A percentile compares a stretch with the other conserved stretches of the same genome.
Conservation (phyloP, 2,888 invertebrate species). For the Dryocosmus kuriphilus region DNA sequence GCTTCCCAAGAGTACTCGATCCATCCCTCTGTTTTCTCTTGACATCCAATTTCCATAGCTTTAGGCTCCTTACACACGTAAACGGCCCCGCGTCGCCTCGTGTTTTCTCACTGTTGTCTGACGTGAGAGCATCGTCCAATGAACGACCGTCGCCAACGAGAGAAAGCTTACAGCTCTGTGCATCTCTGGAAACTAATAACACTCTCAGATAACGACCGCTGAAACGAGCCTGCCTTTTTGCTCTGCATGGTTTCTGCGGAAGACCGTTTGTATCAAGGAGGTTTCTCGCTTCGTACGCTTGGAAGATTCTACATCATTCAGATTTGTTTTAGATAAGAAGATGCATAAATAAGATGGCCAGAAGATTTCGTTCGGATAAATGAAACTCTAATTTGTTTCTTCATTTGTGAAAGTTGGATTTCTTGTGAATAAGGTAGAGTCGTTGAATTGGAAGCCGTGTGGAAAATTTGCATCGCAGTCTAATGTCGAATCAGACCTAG, state of each 20-base stretch:
- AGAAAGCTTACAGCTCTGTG: background rate
- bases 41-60: conserved; percentile 76
- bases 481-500: too few species aligned
- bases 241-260: background rate
- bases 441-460: too few species aligned
- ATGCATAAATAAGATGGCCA: background rate
- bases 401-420: background rate
- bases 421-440: background rate
- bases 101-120: conserved; percentile 51
- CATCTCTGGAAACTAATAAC: conserved; percentile 8
- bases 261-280: background rate
- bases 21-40: conserved; percentile 67
- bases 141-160: conserved; percentile 43
- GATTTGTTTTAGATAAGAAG: background rate
- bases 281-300: background rate
- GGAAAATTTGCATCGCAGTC: too few species aligned
- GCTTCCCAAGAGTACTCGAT: conserved; percentile 52
- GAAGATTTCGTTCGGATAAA: background rate
- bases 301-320: background rate
- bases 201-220: conserved; percentile 13
- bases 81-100: conserved; percentile 58
- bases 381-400: background rate
- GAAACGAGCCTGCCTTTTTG: background rate
- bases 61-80: conserved; percentile 68
- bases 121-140: conserved; percentile 50